A percentile compares a stretch with the other conserved stretches of the same genome.
Conservation (phyloP, 2,888 invertebrate genomes). For the Cybosia mesomella region DNA sequence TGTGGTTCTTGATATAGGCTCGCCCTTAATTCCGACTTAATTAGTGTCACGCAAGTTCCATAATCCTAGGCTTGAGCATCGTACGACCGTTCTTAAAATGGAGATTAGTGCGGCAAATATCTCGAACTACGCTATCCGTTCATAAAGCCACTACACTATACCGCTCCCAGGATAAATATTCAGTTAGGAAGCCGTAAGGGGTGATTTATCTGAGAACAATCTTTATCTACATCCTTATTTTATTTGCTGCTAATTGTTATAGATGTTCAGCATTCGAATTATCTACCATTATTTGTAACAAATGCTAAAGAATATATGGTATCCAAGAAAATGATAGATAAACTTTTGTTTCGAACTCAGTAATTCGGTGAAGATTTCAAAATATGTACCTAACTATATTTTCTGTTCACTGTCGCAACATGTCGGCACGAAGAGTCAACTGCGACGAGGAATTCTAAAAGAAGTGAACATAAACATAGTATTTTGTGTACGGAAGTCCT, state of each 20-base stretch:
- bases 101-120: conserved; percentile 85
- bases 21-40: conserved; percentile 86
- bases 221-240: conserved; percentile 21
- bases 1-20: conserved; percentile 85
- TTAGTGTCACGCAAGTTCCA: conserved; percentile 87
- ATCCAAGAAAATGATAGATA: conserved; percentile 22
- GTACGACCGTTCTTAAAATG: conserved; percentile 86
- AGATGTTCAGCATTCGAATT: conserved; percentile 15
- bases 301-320: conserved; percentile 1
- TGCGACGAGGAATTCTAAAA: conserved; percentile 82
- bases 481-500: conserved; percentile 86
- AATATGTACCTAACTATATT: conserved; percentile 75
- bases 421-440: conserved; percentile 82
- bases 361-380: conserved; percentile 61
- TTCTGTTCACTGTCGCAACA: conserved; percentile 74
- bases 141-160: conserved; percentile 70
- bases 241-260: conserved; percentile 28
- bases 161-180: conserved; percentile 46
- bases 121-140: conserved; percentile 82
- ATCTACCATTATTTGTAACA: not conserved
- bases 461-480: conserved; percentile 82
- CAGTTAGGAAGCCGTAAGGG: conserved; percentile 34
- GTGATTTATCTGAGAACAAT: conserved; percentile 47
- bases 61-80: conserved; percentile 85
- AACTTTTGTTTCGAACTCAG: conserved; percentile 22